A percentile compares a stretch with the other conserved stretches of the same genome.
phyloP scores from a whole-genome alignment of 1,140 invertebrate species.

The Galendromus occidentalis region DNA sequence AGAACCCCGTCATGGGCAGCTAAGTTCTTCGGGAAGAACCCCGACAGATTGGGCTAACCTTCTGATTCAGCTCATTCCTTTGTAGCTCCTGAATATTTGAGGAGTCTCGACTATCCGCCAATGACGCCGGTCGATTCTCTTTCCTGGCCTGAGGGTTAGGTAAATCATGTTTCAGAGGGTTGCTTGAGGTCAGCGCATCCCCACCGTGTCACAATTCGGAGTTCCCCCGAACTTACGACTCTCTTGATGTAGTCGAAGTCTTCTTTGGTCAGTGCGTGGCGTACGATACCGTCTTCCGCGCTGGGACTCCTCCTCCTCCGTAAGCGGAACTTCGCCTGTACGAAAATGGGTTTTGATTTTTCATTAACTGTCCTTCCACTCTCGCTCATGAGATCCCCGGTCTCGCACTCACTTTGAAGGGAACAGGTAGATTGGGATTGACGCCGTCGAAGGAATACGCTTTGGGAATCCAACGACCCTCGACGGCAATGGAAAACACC shows the following conservation, averaged over 20 bases:
- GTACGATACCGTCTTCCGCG: background rate
- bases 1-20: too few species aligned
- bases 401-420: slow-evolving; percentile 15
- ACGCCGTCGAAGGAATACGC: slow-evolving; percentile 20
- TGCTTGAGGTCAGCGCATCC: too few species aligned
- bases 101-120: background rate
- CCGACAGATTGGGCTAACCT: background rate
- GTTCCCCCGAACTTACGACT: background rate
- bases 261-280: background rate
- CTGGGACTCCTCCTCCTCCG: background rate
- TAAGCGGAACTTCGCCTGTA: background rate
- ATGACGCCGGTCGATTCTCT: background rate
- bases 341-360: background rate
- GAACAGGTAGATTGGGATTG: slow-evolving; percentile 18
- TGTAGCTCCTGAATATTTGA: background rate
- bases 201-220: background rate
- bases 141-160: background rate
- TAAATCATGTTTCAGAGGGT: too few species aligned
- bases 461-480: slow-evolving; percentile 11
- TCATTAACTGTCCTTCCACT: background rate
- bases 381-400: background rate
- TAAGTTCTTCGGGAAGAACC: too few species aligned
- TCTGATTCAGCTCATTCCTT: background rate
- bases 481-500: background rate
- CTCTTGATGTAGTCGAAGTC: slow-evolving; percentile 7